Evolutionary conservation across 92 coral and sea anemone species (phyloP), one percentile per base, ranked within the genome.

Genomic region (Diadumene lineata): DNA sequence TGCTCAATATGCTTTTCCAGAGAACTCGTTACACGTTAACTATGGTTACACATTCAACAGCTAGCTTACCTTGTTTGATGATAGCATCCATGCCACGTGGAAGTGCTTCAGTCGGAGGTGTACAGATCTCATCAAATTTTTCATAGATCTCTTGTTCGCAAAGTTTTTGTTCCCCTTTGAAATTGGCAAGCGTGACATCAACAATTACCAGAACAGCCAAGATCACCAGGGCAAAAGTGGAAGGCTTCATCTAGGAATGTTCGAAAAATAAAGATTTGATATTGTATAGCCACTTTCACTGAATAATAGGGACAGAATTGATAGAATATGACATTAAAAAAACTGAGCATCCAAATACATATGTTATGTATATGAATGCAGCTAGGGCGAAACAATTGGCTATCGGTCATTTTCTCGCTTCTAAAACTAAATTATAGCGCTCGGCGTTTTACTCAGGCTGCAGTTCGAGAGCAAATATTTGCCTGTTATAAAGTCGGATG

Each of bases 81-180:
- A n/a, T n/a, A 17, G 0, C 34, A 1, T 31, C 51, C 16, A 32
- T 30, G 8, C 9, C 24, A 30, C n/a, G 25, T 30, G 16, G 1
- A 3, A 38, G 69, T n/a, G n/a, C n/a, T 56, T 26, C 66, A 34
- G 51, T 56, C 32, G 25, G 77, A 7, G 85, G 80, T n/a, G 33
- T 31, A 28, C 85, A 81, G 23, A 81, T 81, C 28, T n/a, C 56
- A 43, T 32, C 31, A n/a, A 72, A 64, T 22, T 61, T 23, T 11
- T 32, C 21, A 19, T 81, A 28, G 1, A 81, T 66, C 1, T 81
- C 11, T 11, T 61, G 31, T 15, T 80, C 75, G 61, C 85, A 81
- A 18, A 73, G 53, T 29, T 43, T 81, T 1, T 81, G 51, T 2
- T 44, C 29, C 15, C 17, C 58, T 13, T 19, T 26, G 31, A 11